A percentile compares a stretch with the other conserved stretches of the same genome.
Conservation (phyloP, 2,797 vertebrate species). For the Alectoris magna region DNA sequence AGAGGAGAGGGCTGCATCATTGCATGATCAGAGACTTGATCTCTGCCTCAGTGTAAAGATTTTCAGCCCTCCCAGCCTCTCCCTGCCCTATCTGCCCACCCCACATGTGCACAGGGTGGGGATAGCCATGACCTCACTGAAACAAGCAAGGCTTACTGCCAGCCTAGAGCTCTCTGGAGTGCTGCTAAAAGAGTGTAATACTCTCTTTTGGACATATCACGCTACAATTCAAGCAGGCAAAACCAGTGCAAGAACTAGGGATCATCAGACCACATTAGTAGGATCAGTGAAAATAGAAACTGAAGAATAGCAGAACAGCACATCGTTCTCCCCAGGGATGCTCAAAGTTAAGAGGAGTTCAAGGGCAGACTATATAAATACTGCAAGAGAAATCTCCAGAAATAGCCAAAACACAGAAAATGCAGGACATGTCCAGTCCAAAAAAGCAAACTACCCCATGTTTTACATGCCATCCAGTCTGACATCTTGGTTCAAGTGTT, state of each 20-base stretch:
- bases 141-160: not conserved
- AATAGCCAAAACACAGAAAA: not conserved
- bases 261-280: not conserved
- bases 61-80: not conserved
- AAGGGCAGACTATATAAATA: not conserved
- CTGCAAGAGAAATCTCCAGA: not conserved
- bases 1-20: rapidly evolving
- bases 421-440: not conserved
- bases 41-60: not conserved
- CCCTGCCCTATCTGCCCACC: rapidly evolving
- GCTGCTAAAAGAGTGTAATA: not conserved
- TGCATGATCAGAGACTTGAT: not conserved
- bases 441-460: not conserved
- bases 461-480: not conserved
- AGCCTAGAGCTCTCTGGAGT: not conserved
- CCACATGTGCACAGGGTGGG: rapidly evolving
- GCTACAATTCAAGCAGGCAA: not conserved
- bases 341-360: not conserved
- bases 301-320: not conserved
- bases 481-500: not conserved
- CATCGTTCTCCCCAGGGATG: not conserved
- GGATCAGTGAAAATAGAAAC: not conserved
- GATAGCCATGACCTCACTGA: not conserved
- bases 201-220: not conserved
- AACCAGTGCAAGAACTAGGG: not conserved